A percentile compares a stretch with the other conserved stretches of the same genome.
These are phyloP conservation scores for Myiopsitta monachus DNA, from an alignment of 2,113 vertebrate species.

Conservation along the genomic window DNA sequence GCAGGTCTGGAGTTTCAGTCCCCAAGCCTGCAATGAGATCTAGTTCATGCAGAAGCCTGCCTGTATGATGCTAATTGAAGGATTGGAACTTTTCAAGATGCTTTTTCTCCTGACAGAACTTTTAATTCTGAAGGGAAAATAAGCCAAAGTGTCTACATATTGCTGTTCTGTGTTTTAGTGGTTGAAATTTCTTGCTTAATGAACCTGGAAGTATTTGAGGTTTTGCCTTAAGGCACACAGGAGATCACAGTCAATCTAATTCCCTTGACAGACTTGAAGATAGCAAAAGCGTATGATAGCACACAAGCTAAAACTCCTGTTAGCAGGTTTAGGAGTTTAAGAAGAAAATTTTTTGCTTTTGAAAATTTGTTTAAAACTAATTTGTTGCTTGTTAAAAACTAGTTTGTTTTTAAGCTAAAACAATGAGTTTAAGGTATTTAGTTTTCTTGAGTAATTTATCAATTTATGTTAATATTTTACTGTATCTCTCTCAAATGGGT, in stretches of 20 bases:
- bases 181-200: slow-evolving; percentile 39
- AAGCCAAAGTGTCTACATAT: not conserved
- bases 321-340: slow-evolving; percentile 11
- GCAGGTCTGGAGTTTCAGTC: not conserved
- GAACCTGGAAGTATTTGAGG: slow-evolving; percentile 40
- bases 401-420: not conserved
- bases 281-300: not conserved
- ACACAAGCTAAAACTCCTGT: not conserved
- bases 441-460: not conserved
- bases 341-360: not conserved
- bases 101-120: not conserved
- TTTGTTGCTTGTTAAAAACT: not conserved
- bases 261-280: not conserved
- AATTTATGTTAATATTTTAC: slow-evolving; percentile 8
- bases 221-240: slow-evolving; percentile 39
- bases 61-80: not conserved
- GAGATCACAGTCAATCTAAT: slow-evolving; percentile 7
- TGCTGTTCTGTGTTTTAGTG: slow-evolving; percentile 2
- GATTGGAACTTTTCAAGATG: not conserved
- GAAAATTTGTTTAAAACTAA: not conserved
- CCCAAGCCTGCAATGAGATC: not conserved
- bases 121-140: slow-evolving; percentile 42
- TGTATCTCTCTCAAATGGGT: not conserved
- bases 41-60: slow-evolving; percentile 16
- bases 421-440: not conserved